Percentiles rank a stretch among this genome's conserved stretches.
phyloP scores from a whole-genome alignment of 1,140 invertebrate species.

The Hycleus phaleratus region DNA sequence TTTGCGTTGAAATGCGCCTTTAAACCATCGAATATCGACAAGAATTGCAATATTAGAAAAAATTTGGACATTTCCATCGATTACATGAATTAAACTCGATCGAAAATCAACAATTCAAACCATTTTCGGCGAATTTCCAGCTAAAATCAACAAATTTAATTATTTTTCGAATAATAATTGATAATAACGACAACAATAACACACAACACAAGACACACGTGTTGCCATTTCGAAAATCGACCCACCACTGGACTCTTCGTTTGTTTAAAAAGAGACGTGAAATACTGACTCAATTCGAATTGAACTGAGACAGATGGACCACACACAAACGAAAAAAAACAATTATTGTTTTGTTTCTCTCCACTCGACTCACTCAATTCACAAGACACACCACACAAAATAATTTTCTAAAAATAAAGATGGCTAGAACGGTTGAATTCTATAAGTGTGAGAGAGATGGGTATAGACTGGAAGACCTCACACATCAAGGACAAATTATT shows the following conservation, averaged over 20 bases:
- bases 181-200: conserved; percentile 1
- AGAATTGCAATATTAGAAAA: no score
- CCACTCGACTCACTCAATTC: no score
- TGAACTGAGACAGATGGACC: conserved; percentile 3
- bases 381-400: no score
- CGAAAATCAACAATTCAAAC: no score
- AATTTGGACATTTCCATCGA: background rate
- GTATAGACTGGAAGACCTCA: background rate
- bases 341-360: no score
- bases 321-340: conserved; percentile 3
- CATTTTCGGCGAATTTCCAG: no score
- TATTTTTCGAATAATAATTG: background rate
- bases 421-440: background rate
- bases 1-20: background rate
- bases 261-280: background rate
- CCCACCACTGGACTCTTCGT: background rate
- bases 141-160: background rate
- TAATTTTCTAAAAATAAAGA: background rate
- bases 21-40: background rate
- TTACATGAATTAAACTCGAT: no score
- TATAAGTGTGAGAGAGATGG: background rate
- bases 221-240: background rate
- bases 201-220: conserved; percentile 2
- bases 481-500: conserved; percentile 10
- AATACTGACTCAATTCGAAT: background rate